Base-by-base conservation (phyloP, 2,113 vertebrate genomes). In the Pleuronectes platessa region DNA sequence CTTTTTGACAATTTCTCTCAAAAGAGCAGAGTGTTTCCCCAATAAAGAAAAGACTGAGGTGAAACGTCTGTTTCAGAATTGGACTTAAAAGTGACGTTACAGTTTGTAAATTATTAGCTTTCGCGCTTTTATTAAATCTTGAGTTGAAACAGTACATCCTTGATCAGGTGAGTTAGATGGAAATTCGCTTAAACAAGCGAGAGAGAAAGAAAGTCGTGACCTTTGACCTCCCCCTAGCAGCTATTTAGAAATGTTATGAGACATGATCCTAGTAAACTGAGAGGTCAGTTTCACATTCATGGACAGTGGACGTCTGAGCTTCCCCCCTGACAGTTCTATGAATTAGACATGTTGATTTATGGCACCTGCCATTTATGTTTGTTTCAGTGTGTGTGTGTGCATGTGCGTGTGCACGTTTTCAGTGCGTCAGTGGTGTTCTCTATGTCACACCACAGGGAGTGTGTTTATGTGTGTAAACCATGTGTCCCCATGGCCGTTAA, bases 201-300 rank as follows among this genome's bases (percentile, higher is more conserved):
- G 31, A 31, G 31, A 7, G 31, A 31, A 31, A 31, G 31, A 31
- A 31, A 31, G 31, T 62, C 2, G 4, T 67, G 56, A 80, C 61
- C 77, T 79, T 73, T 86, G 81, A 81, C 68, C 68, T 20, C 55
- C 49, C 59, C 42, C 10, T n/a, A 54, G 31, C 53, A 49, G 31
- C 68, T 66, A 26, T 84, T 86, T 82, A 35, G 61, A 82, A 88
- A 84, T 82, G 63, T 87, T 82, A 70, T 72, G 73, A 84, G 64
- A 85, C 78, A 5, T 42, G 59, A 86, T 72, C 71, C 26, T 24
- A 71, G 82, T 81, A 88, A 87, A 77, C 73, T 61, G 73, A 86
- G 83, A 84, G 60, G 71, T 67, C 53, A 74, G 70, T 64, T 79
- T 83, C 64, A 73, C 72, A 60, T 79, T 87, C 70, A 63, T 51